Conservation (phyloP, 2,113 vertebrate species). For the Hepsetus odoe region DNA sequence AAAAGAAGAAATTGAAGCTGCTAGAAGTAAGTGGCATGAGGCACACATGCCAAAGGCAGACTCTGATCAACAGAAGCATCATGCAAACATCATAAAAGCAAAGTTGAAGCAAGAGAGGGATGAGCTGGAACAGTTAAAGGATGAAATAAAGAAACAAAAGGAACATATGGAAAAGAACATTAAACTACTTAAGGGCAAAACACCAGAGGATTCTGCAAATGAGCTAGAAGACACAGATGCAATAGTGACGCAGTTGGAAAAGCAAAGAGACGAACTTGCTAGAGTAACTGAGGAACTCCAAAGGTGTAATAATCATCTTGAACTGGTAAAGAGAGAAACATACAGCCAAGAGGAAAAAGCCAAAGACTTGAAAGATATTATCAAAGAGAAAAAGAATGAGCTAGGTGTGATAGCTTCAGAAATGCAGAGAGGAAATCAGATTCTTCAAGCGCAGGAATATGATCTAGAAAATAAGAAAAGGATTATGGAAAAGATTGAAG, state of each 20-base stretch:
- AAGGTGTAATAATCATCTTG: conserved; percentile 22
- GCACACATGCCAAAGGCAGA: conserved; percentile 32
- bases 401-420: conserved; percentile 21
- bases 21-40: conserved; percentile 29
- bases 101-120: conserved; percentile 49
- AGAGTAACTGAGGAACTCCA: conserved; percentile 37
- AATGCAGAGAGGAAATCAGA: background rate
- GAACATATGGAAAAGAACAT: conserved; percentile 34
- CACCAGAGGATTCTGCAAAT: conserved; percentile 48
- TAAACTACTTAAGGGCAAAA: conserved; percentile 47
- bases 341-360: background rate
- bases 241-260: conserved; percentile 10
- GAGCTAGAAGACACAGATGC: conserved; percentile 45
- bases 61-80: conserved; percentile 41
- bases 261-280: conserved; percentile 14
- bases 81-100: conserved; percentile 43
- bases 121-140: conserved; percentile 60
- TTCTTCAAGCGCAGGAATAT: conserved; percentile 23
- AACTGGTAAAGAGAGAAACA: background rate
- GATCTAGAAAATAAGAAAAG: conserved; percentile 8
- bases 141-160: conserved; percentile 49
- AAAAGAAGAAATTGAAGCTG: conserved; percentile 35
- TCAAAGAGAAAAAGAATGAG: conserved; percentile 23
- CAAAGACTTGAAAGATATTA: conserved; percentile 14
- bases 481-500: conserved; percentile 5